Percentiles rank a stretch among this genome's conserved stretches.
Conservation (phyloP, 2,888 invertebrate species). For the Chrysotoxum bicinctum region DNA sequence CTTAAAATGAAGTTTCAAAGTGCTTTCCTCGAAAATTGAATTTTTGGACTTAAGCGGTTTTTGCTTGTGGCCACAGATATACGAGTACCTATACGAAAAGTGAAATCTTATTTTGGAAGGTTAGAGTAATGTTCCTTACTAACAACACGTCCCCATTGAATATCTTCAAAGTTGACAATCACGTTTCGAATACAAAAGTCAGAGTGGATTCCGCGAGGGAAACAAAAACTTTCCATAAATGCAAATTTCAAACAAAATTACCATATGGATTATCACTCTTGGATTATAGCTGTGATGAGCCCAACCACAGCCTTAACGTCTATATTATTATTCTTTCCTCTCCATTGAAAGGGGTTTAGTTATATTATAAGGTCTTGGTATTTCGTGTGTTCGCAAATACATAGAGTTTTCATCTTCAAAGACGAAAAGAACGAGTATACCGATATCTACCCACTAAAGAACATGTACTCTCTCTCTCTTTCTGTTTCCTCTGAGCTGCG, state of each 20-base stretch:
- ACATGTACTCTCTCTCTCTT: neutral
- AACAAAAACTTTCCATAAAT: conserved; percentile 28
- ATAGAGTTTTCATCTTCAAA: conserved; percentile 42
- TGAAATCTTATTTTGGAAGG: neutral
- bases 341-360: conserved; percentile 41
- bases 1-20: no score
- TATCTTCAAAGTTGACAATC: conserved; percentile 47
- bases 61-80: no score
- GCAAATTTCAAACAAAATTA: conserved; percentile 53
- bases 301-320: conserved; percentile 44
- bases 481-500: conserved; percentile 17
- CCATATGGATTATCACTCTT: conserved; percentile 67
- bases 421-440: conserved; percentile 7
- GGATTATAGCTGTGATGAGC: conserved; percentile 60
- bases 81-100: neutral
- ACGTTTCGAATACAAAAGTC: conserved; percentile 34
- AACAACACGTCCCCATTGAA: neutral
- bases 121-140: neutral
- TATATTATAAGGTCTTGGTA: conserved; percentile 5
- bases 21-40: no score
- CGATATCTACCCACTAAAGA: neutral
- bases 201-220: conserved; percentile 10
- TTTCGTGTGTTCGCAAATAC: conserved; percentile 48
- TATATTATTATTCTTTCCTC: conserved; percentile 31
- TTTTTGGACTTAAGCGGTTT: no score